Percentiles rank a stretch among this genome's conserved stretches.
Conservation (phyloP, 1,140 invertebrate species). For the Saxidomus purpurata region DNA sequence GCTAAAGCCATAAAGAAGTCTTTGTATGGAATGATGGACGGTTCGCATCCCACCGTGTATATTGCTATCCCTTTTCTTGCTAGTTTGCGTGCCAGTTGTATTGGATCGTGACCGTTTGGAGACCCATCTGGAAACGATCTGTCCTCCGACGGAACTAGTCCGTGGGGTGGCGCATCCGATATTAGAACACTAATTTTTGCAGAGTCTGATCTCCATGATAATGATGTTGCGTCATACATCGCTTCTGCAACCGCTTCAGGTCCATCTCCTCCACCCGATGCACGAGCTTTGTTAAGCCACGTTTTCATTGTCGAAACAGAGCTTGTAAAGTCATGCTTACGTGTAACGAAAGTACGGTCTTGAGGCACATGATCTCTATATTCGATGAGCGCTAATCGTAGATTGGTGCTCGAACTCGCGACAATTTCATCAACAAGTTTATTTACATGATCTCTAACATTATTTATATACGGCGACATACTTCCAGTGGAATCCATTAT, state of each 20-base stretch:
- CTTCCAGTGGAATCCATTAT: slow-evolving; percentile 57
- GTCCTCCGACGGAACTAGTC: slow-evolving; percentile 10
- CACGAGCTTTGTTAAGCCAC: slow-evolving; percentile 71
- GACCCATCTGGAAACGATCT: background rate
- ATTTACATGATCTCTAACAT: slow-evolving; percentile 7
- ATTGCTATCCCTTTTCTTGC: background rate
- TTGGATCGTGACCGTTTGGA: slow-evolving; percentile 26
- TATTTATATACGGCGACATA: slow-evolving; percentile 56
- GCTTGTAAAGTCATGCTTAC: slow-evolving; percentile 75
- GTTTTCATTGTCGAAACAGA: slow-evolving; percentile 72
- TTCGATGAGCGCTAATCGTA: slow-evolving; percentile 55
- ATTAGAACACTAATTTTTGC: slow-evolving; percentile 28
- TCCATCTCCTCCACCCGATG: slow-evolving; percentile 76
- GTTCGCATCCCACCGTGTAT: slow-evolving; percentile 26
- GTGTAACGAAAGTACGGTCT: slow-evolving; percentile 72
- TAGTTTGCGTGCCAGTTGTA: slow-evolving; percentile 5
- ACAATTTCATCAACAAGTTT: slow-evolving; percentile 30
- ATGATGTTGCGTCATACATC: slow-evolving; percentile 64
- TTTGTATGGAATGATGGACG: slow-evolving; percentile 10
- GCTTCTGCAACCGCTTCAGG: slow-evolving; percentile 79
- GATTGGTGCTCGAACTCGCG: slow-evolving; percentile 3
- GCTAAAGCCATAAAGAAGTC: slow-evolving; percentile 40
- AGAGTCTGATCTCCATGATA: background rate
- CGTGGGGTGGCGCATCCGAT: slow-evolving; percentile 21
- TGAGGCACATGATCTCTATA: slow-evolving; percentile 77